Evolutionary conservation across 2,113 vertebrate species (phyloP).

Genomic region (Acanthisitta chloris): DNA sequence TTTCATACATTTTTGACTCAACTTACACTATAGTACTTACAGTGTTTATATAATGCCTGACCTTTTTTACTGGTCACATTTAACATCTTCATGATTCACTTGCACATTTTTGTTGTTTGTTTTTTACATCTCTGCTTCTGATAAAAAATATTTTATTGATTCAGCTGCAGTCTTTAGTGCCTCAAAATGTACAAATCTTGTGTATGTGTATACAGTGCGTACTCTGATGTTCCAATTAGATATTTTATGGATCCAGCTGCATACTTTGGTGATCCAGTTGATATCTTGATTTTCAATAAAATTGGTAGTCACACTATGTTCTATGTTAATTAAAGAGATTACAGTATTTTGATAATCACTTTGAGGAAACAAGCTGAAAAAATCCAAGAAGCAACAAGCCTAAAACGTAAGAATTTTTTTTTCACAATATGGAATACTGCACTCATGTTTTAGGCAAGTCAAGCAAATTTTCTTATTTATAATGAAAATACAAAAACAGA

Average conservation of each 20-base stretch:
- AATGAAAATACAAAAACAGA: not conserved
- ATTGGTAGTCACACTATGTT: not conserved
- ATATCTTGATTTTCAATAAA: not conserved
- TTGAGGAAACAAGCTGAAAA: not conserved
- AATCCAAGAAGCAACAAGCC: rapidly evolving
- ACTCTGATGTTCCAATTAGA: slow-evolving; percentile 15
- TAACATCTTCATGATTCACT: not conserved
- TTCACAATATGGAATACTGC: not conserved
- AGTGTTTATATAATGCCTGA: not conserved
- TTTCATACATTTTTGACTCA: not conserved
- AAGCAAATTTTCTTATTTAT: not conserved
- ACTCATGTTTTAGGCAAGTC: not conserved
- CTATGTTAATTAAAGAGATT: not conserved
- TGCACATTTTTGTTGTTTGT: not conserved
- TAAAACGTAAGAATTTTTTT: not conserved
- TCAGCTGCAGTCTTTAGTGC: slow-evolving; percentile 49
- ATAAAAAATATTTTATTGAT: slow-evolving; percentile 50
- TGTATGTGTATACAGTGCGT: not conserved
- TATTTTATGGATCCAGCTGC: slow-evolving; percentile 45
- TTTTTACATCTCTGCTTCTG: not conserved
- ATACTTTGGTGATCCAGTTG: not conserved
- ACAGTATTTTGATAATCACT: not conserved
- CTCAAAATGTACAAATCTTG: not conserved
- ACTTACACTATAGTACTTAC: not conserved
- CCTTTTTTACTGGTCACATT: not conserved